Evolutionary conservation across 1,140 invertebrate genomes (phyloP).

Genomic region (Augochlora pura): DNA sequence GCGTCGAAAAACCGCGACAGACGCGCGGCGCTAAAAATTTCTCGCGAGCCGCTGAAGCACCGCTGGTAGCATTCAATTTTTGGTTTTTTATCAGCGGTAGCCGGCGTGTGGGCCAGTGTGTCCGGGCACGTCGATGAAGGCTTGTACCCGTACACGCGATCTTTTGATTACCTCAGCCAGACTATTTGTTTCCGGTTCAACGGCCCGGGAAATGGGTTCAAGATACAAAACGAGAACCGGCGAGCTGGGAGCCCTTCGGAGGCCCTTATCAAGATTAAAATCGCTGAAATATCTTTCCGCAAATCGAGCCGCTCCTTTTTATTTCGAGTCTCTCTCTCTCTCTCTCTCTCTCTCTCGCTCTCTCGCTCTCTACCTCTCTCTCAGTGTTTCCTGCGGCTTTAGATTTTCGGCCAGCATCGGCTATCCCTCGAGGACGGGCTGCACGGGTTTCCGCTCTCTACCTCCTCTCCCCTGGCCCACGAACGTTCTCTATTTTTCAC

Average conservation of each 20-base stretch:
- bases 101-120: background rate
- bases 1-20: no score
- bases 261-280: background rate
- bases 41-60: no score
- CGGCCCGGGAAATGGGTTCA: background rate
- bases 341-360: no score
- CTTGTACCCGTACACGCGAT: background rate
- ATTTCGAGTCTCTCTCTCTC: background rate
- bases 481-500: constrained; percentile 5
- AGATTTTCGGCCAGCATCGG: background rate
- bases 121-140: background rate
- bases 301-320: background rate
- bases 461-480: background rate
- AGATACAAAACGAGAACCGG: background rate
- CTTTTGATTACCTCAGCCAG: background rate
- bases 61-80: no score
- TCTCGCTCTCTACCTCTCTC: no score
- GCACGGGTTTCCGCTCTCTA: background rate
- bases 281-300: background rate
- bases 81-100: no score
- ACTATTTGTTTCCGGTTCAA: background rate
- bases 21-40: no score
- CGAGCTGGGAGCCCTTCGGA: no score
- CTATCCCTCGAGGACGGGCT: background rate
- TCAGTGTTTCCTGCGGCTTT: background rate